These are phyloP conservation scores for Zoanthus gigantus DNA, from an alignment of 92 coral and sea anemone species.

Conservation along the genomic window DNA sequence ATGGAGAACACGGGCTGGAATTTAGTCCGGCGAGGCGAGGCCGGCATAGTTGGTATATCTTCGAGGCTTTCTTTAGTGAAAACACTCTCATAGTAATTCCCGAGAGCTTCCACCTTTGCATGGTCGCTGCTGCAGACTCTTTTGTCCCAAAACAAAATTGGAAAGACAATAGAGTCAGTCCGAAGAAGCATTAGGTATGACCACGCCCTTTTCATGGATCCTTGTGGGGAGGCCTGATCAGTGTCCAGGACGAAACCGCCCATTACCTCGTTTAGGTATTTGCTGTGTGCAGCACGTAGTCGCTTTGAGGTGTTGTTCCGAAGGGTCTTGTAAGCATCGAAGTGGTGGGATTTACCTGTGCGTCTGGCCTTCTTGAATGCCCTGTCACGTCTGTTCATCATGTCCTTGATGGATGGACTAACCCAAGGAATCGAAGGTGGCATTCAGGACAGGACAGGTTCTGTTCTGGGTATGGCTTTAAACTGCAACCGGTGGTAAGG, in stretches of 20 bases:
- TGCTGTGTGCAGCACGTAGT: not conserved
- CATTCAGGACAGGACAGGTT: too few species aligned
- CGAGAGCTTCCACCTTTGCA: too few species aligned
- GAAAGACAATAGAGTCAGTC: not conserved
- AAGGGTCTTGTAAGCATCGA: too few species aligned
- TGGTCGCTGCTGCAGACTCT: not conserved
- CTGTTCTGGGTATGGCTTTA: too few species aligned
- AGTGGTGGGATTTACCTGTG: too few species aligned
- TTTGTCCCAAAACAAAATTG: not conserved
- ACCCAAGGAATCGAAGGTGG: too few species aligned
- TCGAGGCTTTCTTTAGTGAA: too few species aligned
- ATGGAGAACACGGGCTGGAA: slow-evolving; percentile 29
- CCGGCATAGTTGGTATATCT: not conserved
- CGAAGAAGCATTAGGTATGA: not conserved
- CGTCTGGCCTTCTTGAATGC: too few species aligned
- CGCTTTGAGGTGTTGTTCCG: not conserved
- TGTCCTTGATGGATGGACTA: not conserved
- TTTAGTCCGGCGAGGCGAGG: slow-evolving; percentile 32
- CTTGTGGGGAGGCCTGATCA: not conserved
- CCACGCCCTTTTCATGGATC: not conserved
- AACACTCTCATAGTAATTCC: too few species aligned
- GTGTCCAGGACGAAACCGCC: not conserved
- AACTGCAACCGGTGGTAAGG: too few species aligned
- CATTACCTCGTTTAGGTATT: not conserved
- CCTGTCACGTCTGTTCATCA: too few species aligned